Percentiles rank a stretch among this genome's conserved stretches.
Evolutionary conservation across 35 echinoderm and acorn worm species (phyloP).

Genomic region (Eucidaris tribuloides): DNA sequence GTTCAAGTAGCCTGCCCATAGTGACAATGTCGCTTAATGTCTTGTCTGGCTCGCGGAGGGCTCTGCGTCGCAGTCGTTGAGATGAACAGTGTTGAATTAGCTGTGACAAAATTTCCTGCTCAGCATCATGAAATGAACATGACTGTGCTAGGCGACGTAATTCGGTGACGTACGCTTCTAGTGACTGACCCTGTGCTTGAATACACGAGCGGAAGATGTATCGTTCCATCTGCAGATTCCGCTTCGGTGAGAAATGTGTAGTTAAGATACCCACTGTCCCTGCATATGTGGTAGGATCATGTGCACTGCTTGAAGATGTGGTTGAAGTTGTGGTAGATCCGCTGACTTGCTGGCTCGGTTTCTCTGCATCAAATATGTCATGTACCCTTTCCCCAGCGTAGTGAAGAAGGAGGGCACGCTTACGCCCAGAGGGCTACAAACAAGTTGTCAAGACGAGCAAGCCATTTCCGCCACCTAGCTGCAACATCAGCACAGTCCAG

Average conservation of each 20-base stretch:
- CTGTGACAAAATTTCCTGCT: constrained; percentile 33
- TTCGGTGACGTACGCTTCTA: constrained; percentile 16
- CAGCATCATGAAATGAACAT: neutral
- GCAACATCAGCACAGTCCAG: neutral
- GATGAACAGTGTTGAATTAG: constrained; percentile 49
- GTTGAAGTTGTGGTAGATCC: constrained; percentile 2
- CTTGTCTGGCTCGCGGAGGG: constrained; percentile 40
- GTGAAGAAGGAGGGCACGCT: constrained; percentile 43
- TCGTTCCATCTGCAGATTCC: constrained; percentile 25
- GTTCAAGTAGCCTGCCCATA: constrained; percentile 7
- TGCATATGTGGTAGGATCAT: neutral
- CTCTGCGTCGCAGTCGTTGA: neutral
- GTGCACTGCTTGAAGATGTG: neutral
- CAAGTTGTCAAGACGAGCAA: constrained; percentile 22
- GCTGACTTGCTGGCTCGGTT: neutral
- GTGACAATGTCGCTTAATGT: constrained; percentile 17
- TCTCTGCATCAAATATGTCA: neutral
- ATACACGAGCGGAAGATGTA: constrained; percentile 24
- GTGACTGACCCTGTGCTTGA: neutral
- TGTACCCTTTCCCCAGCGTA: constrained; percentile 33
- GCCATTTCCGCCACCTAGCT: neutral
- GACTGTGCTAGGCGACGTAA: neutral
- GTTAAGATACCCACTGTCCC: neutral
- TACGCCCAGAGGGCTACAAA: constrained; percentile 8
- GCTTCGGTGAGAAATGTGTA: constrained; percentile 1